Base-by-base conservation (phyloP, 1,140 invertebrate genomes). In the Metopolophium dirhodum region DNA sequence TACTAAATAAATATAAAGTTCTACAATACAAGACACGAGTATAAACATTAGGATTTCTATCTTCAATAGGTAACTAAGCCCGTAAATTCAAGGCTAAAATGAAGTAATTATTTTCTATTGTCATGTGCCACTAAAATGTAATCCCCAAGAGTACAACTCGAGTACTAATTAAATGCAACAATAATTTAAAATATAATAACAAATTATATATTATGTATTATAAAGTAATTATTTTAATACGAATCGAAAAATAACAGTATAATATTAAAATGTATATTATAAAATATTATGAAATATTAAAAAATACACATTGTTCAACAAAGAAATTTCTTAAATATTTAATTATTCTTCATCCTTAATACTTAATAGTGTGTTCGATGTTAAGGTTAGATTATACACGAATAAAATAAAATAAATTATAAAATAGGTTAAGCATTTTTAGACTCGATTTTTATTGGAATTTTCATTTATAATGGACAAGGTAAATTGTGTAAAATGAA, bases 61-160 rank as follows among this genome's bases (percentile, higher is more conserved):
- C 14, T 77, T 77, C n/a, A n/a, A 77, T 77, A n/a, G 61, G 61
- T 77, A 77, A n/a, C 30, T 77, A 77, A 77, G 30, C n/a, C n/a
- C 11, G n/a, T 88, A 37, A 51, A 51, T 88, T 35, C 18, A 88
- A 35, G 20, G 86, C 49, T 88, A 51, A 35, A 88, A 88, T 88
- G 49, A 88, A 51, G 7, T 51, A 88, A 88, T 88, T 88, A 88
- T 51, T 88, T 88, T 51, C 18, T 88, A 51, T 35, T 51, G n/a
- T 30, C n/a, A 35, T 14, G 6, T 8, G 85, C 85, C 26, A 87
- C 30, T 49, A 87, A 87, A 87, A 87, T 20, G 26, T 87, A n/a
- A 87, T 86, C 26, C 85, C 11, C 30, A 26, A 87, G 23, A 49
- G 30, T n/a, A 9, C 47, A 35, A 88, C 30, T 47, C 22, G 37